These are phyloP conservation scores for Papilio aristodemus DNA, from an alignment of 1,140 invertebrate species.

Conservation along the genomic window DNA sequence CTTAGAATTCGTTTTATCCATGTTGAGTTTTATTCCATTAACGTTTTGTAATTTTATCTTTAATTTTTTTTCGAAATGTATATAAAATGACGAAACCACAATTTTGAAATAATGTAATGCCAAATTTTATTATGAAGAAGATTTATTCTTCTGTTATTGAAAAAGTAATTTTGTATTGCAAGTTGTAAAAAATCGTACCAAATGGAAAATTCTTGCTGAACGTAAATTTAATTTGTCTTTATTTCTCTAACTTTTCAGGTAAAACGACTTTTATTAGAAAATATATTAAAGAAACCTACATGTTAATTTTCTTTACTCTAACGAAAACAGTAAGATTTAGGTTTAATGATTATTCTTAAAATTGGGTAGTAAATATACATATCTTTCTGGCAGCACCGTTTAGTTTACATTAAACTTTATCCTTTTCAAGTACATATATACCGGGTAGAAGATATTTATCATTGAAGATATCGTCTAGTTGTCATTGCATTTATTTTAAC, in stretches of 20 bases:
- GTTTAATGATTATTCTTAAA: too few relatives aligned
- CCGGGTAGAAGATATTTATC: not conserved
- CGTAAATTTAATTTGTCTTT: too few relatives aligned
- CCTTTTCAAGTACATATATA: not conserved
- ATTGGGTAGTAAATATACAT: too few relatives aligned
- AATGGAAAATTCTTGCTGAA: constrained; percentile 4
- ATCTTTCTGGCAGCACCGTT: too few relatives aligned
- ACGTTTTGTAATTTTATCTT: constrained; percentile 4
- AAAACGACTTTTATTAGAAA: too few relatives aligned
- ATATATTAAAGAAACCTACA: too few relatives aligned
- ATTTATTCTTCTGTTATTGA: constrained; percentile 20
- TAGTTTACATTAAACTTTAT: too few relatives aligned
- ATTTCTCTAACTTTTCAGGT: too few relatives aligned
- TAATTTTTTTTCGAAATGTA: not conserved
- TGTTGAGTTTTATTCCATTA: not conserved
- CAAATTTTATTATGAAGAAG: not conserved
- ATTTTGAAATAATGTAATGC: constrained; percentile 4
- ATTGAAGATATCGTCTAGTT: not conserved
- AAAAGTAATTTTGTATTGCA: not conserved
- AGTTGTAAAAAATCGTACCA: not conserved
- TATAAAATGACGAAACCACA: constrained; percentile 5
- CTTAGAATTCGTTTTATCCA: constrained; percentile 20
- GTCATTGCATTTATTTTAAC: not conserved
- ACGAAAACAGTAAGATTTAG: too few relatives aligned
- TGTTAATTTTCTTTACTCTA: too few relatives aligned